Conservation (phyloP, 2,113 vertebrate genomes). For the Hymenochirus boettgeri region DNA sequence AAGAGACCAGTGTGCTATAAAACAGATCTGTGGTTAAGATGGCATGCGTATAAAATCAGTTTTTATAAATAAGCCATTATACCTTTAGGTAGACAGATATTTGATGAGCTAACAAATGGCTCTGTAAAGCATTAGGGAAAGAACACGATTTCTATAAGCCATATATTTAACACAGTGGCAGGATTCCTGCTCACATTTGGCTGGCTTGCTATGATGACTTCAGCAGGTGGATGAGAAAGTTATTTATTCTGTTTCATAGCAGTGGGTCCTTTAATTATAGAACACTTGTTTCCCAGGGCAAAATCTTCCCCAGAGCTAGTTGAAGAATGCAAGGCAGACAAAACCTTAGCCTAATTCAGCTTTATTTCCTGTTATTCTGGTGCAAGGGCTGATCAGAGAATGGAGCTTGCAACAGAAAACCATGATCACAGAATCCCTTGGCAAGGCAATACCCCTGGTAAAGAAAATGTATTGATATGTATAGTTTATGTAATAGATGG, state of each 20-base stretch:
- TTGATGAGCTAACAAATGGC: neutral
- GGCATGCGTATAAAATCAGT: too few species aligned
- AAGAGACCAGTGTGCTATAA: too few species aligned
- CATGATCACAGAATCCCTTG: too few species aligned
- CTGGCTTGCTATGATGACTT: neutral
- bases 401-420: too few species aligned
- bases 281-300: slow-evolving; percentile 33
- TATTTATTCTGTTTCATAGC: slow-evolving; percentile 6
- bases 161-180: neutral
- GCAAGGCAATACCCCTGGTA: too few species aligned
- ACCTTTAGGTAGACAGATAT: neutral
- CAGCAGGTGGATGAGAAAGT: slow-evolving; percentile 19
- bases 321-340: slow-evolving; percentile 12
- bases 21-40: too few species aligned
- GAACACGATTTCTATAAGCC: neutral
- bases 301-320: slow-evolving; percentile 13
- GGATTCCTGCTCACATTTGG: slow-evolving; percentile 9
- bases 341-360: neutral
- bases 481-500: too few species aligned
- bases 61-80: neutral
- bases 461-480: too few species aligned
- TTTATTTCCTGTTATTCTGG: neutral
- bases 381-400: too few species aligned
- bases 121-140: neutral
- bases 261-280: slow-evolving; percentile 20